Evolutionary conservation across 2,113 vertebrate species (phyloP).

Genomic region (Pangasianodon gigas): DNA sequence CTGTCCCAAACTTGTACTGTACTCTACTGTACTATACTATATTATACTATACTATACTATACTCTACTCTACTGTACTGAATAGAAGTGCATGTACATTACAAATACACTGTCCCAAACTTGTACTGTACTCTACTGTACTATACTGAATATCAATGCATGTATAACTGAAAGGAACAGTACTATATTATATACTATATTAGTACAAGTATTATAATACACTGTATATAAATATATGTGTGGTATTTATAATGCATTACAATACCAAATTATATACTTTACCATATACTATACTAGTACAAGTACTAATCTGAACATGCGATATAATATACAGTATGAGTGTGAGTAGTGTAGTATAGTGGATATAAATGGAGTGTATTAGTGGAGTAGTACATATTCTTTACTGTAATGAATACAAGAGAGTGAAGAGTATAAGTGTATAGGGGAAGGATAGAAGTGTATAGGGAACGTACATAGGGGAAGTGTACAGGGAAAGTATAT

Average conservation of each 20-base stretch:
- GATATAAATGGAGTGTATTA: not conserved
- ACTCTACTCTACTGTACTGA: not conserved
- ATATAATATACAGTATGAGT: no score
- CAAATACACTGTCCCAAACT: no score
- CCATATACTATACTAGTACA: not conserved
- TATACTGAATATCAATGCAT: not conserved
- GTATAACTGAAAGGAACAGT: no score
- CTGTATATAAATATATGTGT: not conserved
- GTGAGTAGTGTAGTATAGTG: not conserved
- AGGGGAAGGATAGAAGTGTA: no score
- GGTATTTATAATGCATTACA: not conserved
- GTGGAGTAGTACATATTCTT: not conserved
- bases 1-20: no score
- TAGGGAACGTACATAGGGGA: no score
- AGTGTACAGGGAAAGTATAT: no score
- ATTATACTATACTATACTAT: not conserved
- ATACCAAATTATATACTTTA: not conserved
- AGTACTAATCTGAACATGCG: no score
- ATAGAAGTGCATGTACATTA: no score
- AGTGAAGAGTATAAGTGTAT: no score
- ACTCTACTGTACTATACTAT: not conserved
- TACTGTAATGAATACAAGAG: no score
- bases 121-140: not conserved
- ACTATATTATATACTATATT: not conserved
- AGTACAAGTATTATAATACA: not conserved